Conservation (phyloP, 1,140 invertebrate genomes). For the Drosophila insularis region DNA sequence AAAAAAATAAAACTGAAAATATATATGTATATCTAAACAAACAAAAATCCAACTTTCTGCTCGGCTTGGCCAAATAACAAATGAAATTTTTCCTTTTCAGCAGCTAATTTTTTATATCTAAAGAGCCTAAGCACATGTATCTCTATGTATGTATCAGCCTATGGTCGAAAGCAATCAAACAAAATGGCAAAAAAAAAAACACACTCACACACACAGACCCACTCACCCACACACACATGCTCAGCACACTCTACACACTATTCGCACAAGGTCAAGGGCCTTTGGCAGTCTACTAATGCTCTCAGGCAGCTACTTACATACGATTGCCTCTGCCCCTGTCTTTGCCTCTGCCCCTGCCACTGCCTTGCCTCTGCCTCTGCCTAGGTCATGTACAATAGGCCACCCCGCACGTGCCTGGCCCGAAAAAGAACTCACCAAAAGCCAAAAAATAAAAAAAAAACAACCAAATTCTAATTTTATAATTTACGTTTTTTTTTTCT, state of each 20-base stretch:
- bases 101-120: constrained; percentile 43
- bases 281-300: constrained; percentile 16
- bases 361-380: constrained; percentile 45
- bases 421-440: constrained; percentile 5
- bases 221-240: constrained; percentile 17
- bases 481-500: constrained; percentile 37
- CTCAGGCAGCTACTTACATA: constrained; percentile 1
- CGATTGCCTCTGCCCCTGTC: neutral
- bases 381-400: constrained; percentile 58
- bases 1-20: neutral
- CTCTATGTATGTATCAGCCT: constrained; percentile 67
- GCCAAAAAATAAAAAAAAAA: neutral
- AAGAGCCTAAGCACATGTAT: constrained; percentile 59
- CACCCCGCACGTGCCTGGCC: constrained; percentile 37
- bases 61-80: constrained; percentile 1
- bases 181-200: constrained; percentile 13
- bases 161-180: constrained; percentile 31
- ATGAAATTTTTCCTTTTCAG: constrained; percentile 42
- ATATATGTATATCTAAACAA: neutral
- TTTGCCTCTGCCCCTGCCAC: too few species aligned
- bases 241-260: constrained; percentile 25
- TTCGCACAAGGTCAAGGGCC: constrained; percentile 72
- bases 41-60: constrained; percentile 35
- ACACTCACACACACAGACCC: constrained; percentile 2
- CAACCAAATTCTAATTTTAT: constrained; percentile 51